These are phyloP conservation scores for Nomada ruficornis DNA, from an alignment of 2,888 invertebrate species.

Conservation along the genomic window DNA sequence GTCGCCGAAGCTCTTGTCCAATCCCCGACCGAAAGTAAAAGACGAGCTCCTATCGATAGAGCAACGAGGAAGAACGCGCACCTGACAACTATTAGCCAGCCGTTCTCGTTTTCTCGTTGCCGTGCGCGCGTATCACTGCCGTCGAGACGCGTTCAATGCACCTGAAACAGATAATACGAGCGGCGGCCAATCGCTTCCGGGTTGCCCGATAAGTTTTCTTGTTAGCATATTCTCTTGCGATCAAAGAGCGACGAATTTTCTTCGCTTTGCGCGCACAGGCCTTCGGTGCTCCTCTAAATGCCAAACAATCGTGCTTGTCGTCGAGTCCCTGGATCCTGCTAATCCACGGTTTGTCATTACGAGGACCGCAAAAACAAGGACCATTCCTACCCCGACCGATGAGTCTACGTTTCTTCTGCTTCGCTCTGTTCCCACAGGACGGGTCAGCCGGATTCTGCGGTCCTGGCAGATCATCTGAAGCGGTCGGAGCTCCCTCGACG, in stretches of 20 bases:
- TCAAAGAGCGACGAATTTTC: neutral
- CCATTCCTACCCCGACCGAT: slow-evolving; percentile 16
- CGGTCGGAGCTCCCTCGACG: neutral
- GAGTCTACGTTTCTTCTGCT: slow-evolving; percentile 34
- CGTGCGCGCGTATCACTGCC: slow-evolving; percentile 6
- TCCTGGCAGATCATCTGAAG: slow-evolving; percentile 38
- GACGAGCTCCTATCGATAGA: slow-evolving; percentile 10
- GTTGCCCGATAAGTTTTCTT: slow-evolving; percentile 39
- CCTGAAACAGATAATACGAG: slow-evolving; percentile 62
- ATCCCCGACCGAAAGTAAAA: slow-evolving; percentile 33
- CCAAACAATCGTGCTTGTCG: neutral
- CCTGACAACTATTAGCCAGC: slow-evolving; percentile 57
- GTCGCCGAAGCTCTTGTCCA: slow-evolving; percentile 43
- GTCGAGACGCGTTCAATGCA: slow-evolving; percentile 61
- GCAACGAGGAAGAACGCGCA: neutral
- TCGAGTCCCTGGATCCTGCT: neutral
- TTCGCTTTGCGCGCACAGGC: no score
- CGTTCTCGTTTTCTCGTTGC: slow-evolving; percentile 9
- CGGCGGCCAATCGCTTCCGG: slow-evolving; percentile 55
- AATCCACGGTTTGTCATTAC: slow-evolving; percentile 19
- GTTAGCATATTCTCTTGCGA: slow-evolving; percentile 46
- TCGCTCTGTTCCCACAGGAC: slow-evolving; percentile 15
- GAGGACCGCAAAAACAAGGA: slow-evolving; percentile 16
- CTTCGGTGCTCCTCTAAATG: neutral
- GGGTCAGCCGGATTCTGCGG: slow-evolving; percentile 25